Base-by-base conservation (phyloP, 2,888 invertebrate species). In the Globia sparganii region DNA sequence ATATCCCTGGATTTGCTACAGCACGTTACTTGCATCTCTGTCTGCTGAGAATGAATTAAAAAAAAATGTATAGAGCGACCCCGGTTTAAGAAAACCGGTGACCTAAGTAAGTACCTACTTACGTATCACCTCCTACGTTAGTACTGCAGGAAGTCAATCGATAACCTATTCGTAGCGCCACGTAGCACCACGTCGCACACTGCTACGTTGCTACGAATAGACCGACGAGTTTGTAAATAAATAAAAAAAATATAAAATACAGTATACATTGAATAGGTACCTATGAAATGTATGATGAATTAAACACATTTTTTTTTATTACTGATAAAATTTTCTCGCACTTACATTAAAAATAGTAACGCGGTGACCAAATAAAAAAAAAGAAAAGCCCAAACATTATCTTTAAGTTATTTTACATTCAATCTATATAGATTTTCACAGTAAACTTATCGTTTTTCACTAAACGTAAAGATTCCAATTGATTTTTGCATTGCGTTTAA, bases 141-240 rank as follows among this genome's bases (percentile, higher is more conserved):
- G 40, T 31, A 43, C 11, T 31, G 25, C 46, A 21, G n/a, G 25
- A 64, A 59, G 1, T 40, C 18, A n/a, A 43, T 28, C 5, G 15
- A 6, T 49, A 11, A 21, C 40, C 40, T 61, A 53, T 49, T 65
- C 43, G 61, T 75, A 62, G 71, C 61, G 6, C 62, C n/a, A 62
- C 75, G 40, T 62, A 75, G 66, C 28, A 15, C 28, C 28, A 46
- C 56, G 28, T 43, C 53, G 34, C 13, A 31, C 1, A 2, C 28
- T 25, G n/a, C 34, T 67, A 61, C 11, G 43, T 43, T 31, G 61
- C 77, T 67, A 62, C 43, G 9, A 75, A 37, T 28, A 31, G n/a
- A 21, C 31, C 18, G 2, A 49, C 6, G 3, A 49, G 9, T 43
- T 9, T 28, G 3, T 40, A 8, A 31, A 72, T 11, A 73, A 56